A percentile compares a stretch with the other conserved stretches of the same genome.
Conservation (phyloP, 2,797 vertebrate species). For the Coregonus suidteri region DNA sequence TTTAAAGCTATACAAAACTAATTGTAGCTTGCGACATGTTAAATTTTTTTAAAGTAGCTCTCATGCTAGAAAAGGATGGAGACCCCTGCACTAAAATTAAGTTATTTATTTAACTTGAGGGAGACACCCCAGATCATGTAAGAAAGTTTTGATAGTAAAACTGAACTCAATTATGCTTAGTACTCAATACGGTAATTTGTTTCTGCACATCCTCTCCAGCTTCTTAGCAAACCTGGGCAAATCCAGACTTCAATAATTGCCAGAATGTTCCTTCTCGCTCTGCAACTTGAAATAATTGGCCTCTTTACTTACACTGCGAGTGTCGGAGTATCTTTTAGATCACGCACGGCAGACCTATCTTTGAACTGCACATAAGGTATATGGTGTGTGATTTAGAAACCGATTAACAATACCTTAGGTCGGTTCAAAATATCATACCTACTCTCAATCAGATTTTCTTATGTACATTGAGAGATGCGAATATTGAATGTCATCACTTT, state of each 20-base stretch:
- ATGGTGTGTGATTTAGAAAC: constrained; percentile 17
- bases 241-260: constrained; percentile 67
- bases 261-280: constrained; percentile 57
- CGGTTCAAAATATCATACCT: not conserved
- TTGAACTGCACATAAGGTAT: constrained; percentile 43
- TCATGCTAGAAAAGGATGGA: no score
- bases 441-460: no score
- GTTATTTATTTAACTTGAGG: not conserved
- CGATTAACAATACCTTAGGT: constrained; percentile 34
- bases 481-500: no score
- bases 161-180: constrained; percentile 41
- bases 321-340: constrained; percentile 54
- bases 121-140: not conserved
- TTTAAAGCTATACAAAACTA: no score
- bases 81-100: no score
- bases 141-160: constrained; percentile 6
- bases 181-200: constrained; percentile 68
- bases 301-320: constrained; percentile 48
- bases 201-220: constrained; percentile 63
- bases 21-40: no score
- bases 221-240: constrained; percentile 61
- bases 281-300: constrained; percentile 72
- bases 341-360: constrained; percentile 42
- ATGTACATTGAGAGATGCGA: no score
- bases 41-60: no score